Conservation (phyloP, 2,113 vertebrate species). For the Pachycephala philippinensis region DNA sequence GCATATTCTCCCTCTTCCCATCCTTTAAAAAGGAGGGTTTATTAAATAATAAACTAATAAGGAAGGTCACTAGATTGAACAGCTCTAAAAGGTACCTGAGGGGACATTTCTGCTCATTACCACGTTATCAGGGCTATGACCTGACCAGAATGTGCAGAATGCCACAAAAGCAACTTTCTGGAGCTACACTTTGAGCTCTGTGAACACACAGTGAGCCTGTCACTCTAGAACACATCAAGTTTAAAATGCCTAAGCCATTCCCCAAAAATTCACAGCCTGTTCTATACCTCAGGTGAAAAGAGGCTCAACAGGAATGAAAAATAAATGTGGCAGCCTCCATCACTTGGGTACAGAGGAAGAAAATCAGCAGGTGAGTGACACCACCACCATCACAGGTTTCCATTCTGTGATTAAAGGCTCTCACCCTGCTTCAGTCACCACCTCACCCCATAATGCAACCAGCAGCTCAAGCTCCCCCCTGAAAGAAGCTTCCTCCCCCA, state of each 20-base stretch:
- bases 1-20: not conserved
- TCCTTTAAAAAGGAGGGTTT: not conserved
- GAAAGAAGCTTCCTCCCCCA: not conserved
- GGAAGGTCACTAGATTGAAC: not conserved
- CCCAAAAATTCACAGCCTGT: not conserved
- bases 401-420: not conserved
- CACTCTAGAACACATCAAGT: not conserved
- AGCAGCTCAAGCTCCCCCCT: not conserved
- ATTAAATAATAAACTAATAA: not conserved
- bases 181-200: not conserved
- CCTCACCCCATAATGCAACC: not conserved
- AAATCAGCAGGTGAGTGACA: not conserved
- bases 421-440: not conserved
- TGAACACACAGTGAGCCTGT: not conserved
- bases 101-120: not conserved
- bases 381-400: not conserved
- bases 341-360: not conserved
- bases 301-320: not conserved
- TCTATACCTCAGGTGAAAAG: not conserved
- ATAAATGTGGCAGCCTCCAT: not conserved
- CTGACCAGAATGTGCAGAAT: not conserved
- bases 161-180: not conserved
- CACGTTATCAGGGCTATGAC: not conserved
- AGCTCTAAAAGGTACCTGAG: not conserved
- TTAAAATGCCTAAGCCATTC: not conserved